These are phyloP conservation scores for Nesometra sesokonis DNA, from an alignment of 35 echinoderm and acorn worm species.

Conservation along the genomic window DNA sequence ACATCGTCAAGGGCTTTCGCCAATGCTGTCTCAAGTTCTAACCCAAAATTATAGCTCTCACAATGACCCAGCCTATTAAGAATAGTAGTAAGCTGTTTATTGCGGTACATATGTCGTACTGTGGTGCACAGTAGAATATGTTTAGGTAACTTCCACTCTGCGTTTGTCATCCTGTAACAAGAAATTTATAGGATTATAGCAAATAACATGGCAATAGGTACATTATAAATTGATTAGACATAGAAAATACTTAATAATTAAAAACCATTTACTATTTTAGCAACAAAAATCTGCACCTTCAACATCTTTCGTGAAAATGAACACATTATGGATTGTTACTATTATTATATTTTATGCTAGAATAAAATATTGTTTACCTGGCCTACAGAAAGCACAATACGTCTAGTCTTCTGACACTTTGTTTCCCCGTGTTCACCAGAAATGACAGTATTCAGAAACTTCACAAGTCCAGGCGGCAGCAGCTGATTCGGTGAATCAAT, in stretches of 20 bases:
- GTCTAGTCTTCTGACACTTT: neutral
- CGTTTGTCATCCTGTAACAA: constrained; percentile 30
- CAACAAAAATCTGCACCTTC: neutral
- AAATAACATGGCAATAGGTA: constrained; percentile 59
- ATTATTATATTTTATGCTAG: neutral
- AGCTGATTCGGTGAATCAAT: neutral
- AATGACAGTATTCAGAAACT: neutral
- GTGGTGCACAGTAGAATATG: constrained; percentile 58
- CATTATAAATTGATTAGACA: constrained; percentile 6
- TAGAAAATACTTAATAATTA: neutral
- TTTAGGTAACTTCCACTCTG: constrained; percentile 68
- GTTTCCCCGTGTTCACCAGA: neutral
- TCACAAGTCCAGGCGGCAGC: neutral
- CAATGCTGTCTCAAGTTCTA: constrained; percentile 58
- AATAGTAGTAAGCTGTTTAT: constrained; percentile 35
- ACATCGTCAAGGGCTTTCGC: constrained; percentile 18
- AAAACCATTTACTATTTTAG: no score
- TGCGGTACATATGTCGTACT: constrained; percentile 40
- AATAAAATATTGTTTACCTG: neutral
- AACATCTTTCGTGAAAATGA: neutral
- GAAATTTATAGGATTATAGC: no score
- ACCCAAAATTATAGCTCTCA: constrained; percentile 36
- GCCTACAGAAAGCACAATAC: constrained; percentile 16
- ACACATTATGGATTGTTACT: no score
- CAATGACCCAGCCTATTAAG: constrained; percentile 50